Evolutionary conservation across 2,888 invertebrate genomes (phyloP), one percentile per base, ranked within the genome.

Genomic region (Busseola fusca): DNA sequence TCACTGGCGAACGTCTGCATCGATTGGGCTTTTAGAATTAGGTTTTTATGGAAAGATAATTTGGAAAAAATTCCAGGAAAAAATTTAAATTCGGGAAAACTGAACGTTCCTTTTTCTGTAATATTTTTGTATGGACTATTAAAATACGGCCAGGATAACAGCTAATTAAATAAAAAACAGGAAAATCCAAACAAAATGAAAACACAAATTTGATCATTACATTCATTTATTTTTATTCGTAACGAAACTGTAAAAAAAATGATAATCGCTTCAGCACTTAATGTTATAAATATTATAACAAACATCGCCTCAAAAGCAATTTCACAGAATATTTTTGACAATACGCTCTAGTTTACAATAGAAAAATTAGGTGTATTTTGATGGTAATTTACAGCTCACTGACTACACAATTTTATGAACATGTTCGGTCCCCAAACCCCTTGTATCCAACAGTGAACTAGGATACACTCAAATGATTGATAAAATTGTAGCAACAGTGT

Each of bases 251-350:
- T 69, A 52, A 72, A 74, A 68, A 37, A 67, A 73, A 52, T 62
- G 30, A 66, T 56, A 80, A 67, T 72, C 50, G 27, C 66, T 76
- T 63, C 64, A 64, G 71, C 80, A 84, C 69, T 70, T 75, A 68
- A 75, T 93, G 92, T 91, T 91, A 93, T 94, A 94, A 94, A 94
- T 94, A 92, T 93, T 94, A 94, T 92, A 93, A 93, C 94, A 94
- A 92, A 88, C 74, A 83, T 81, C 80, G 84, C 82, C 81, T 59
- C 21, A 30, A 5, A 58, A 63, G 58, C 54, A 56, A 56, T 18
- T 72, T 76, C 56, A 57, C 52, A 60, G 25, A 40, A 45, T 52
- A 50, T 68, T 76, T 57, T 76, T 63, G 30, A 52, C 27, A 54
- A 40, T 56, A 59, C 21, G 25, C 30, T 70, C 48, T 65, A 56